Conservation (phyloP, 2,797 vertebrate genomes). For the Premnoplex brunnescens region DNA sequence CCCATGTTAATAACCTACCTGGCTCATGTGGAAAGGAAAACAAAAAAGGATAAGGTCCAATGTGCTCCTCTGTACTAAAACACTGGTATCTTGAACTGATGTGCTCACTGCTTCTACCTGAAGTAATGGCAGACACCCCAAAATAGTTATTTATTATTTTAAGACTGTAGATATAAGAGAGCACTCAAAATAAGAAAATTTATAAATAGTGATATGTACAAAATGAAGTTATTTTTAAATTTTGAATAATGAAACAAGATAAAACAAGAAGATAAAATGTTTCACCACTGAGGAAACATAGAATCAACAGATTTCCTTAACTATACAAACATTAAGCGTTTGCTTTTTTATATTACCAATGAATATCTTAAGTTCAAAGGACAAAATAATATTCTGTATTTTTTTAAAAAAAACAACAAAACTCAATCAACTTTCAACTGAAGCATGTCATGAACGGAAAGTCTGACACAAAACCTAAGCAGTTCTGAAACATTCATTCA, state of each 20-base stretch:
- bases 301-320: neutral
- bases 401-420: neutral
- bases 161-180: neutral
- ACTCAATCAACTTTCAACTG: neutral
- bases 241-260: neutral
- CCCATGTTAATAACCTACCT: constrained; percentile 78
- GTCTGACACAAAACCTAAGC: neutral
- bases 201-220: neutral
- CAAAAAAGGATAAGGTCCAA: constrained; percentile 98
- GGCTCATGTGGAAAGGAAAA: constrained; percentile 99
- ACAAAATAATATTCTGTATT: neutral
- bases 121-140: constrained; percentile 19
- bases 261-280: neutral
- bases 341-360: neutral
- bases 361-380: neutral
- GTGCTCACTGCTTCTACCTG: constrained; percentile 98
- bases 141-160: neutral
- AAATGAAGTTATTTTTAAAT: neutral
- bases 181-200: neutral
- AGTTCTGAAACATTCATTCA: neutral
- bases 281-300: neutral
- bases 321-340: neutral
- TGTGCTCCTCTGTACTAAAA: constrained; percentile 96
- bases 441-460: neutral
- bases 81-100: constrained; percentile 98